phyloP scores from a whole-genome alignment of 1,140 invertebrate species.

The Macrotrachela quadricornifera region DNA sequence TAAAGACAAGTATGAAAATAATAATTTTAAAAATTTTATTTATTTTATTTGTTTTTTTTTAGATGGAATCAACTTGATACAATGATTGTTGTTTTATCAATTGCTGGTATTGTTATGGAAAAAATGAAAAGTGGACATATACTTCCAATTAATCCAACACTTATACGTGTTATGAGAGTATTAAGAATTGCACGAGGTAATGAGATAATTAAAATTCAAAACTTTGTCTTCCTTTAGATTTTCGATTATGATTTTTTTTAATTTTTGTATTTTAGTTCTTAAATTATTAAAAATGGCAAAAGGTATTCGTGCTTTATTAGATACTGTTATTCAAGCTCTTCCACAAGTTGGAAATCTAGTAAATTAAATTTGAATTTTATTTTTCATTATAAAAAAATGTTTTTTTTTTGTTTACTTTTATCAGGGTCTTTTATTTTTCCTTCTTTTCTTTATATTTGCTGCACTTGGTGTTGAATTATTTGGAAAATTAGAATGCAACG shows the following conservation, averaged over 20 bases:
- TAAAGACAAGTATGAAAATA: slow-evolving; percentile 54
- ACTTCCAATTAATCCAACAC: slow-evolving; percentile 92
- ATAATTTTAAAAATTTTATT: neutral
- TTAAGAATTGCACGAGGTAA: slow-evolving; percentile 73
- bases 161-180: slow-evolving; percentile 93
- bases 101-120: slow-evolving; percentile 89
- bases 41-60: slow-evolving; percentile 13
- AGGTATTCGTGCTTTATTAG: slow-evolving; percentile 81
- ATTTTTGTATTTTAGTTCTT: slow-evolving; percentile 49
- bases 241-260: no score
- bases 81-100: slow-evolving; percentile 80
- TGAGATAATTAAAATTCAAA: neutral
- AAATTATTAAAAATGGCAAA: slow-evolving; percentile 99
- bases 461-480: slow-evolving; percentile 95
- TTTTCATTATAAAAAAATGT: no score
- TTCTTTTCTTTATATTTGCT: slow-evolving; percentile 98
- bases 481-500: slow-evolving; percentile 53
- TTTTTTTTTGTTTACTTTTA: no score
- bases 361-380: no score
- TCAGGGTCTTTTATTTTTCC: slow-evolving; percentile 73
- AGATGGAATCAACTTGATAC: slow-evolving; percentile 96
- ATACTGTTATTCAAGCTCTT: slow-evolving; percentile 96
- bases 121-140: slow-evolving; percentile 66
- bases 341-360: slow-evolving; percentile 89
- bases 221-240: no score